phyloP scores from a whole-genome alignment of 2,888 invertebrate genomes.

The Drosophila melanocephala region DNA sequence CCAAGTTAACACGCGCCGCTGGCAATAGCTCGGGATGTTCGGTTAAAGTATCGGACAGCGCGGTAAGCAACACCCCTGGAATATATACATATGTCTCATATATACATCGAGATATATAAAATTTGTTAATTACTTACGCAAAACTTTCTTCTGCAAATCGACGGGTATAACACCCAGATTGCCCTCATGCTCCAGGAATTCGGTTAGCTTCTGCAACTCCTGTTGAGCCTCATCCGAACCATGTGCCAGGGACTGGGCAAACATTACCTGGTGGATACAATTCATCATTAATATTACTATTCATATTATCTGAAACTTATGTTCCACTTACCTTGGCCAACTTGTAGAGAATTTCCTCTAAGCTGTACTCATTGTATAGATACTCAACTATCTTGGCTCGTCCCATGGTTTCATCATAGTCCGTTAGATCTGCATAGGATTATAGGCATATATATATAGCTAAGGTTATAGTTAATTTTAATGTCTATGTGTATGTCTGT shows the following conservation, averaged over 20 bases:
- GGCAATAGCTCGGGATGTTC: constrained; percentile 90
- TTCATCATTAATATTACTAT: neutral
- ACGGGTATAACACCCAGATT: constrained; percentile 91
- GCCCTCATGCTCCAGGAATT: constrained; percentile 90
- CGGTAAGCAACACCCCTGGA: constrained; percentile 91
- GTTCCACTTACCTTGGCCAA: constrained; percentile 88
- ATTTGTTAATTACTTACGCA: constrained; percentile 87
- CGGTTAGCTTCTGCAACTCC: constrained; percentile 90
- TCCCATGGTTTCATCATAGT: constrained; percentile 90
- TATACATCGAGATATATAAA: neutral
- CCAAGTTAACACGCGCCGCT: constrained; percentile 87
- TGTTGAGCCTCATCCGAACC: constrained; percentile 90
- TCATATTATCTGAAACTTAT: neutral
- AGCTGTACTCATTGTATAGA: constrained; percentile 90
- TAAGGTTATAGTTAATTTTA: neutral
- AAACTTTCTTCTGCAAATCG: constrained; percentile 91
- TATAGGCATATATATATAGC: neutral
- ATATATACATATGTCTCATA: neutral
- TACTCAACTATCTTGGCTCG: constrained; percentile 90
- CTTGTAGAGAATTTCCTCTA: constrained; percentile 93
- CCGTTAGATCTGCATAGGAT: constrained; percentile 77
- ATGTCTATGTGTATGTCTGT: neutral
- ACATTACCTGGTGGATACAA: constrained; percentile 88
- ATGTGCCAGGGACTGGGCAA: constrained; percentile 90
- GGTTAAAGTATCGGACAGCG: constrained; percentile 90